phyloP scores from a whole-genome alignment of 1,140 invertebrate species.

The Cydia strobilella region DNA sequence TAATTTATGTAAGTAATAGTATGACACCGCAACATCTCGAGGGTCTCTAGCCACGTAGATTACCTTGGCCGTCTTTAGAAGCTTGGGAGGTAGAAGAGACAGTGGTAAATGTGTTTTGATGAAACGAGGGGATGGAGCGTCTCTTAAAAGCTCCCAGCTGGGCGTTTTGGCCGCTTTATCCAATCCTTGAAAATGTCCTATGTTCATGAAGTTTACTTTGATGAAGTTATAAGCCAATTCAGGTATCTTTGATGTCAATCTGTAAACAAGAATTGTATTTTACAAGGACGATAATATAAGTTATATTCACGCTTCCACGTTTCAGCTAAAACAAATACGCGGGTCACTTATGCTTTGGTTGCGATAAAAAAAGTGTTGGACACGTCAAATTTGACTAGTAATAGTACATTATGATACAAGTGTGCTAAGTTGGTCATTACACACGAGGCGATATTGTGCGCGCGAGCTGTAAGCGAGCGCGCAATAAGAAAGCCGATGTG shows the following conservation, averaged over 20 bases:
- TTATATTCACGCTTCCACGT: too few species aligned
- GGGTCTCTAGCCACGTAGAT: slow-evolving; percentile 91
- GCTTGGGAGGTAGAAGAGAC: slow-evolving; percentile 62
- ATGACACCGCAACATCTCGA: slow-evolving; percentile 92
- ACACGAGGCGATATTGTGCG: too few species aligned
- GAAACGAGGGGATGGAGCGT: slow-evolving; percentile 64
- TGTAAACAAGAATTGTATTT: slow-evolving; percentile 42
- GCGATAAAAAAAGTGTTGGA: too few species aligned
- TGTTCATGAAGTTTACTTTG: slow-evolving; percentile 66
- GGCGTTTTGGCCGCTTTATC: slow-evolving; percentile 48
- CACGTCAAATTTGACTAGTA: too few species aligned
- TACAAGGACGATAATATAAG: background rate
- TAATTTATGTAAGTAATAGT: slow-evolving; percentile 88
- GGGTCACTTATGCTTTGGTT: too few species aligned
- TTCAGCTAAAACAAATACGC: too few species aligned
- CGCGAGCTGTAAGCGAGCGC: too few species aligned
- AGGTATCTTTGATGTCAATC: slow-evolving; percentile 56
- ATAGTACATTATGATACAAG: too few species aligned
- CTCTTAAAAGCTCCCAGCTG: slow-evolving; percentile 58
- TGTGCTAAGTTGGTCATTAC: too few species aligned
- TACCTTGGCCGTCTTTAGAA: slow-evolving; percentile 76
- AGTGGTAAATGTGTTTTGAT: slow-evolving; percentile 73
- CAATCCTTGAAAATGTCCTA: slow-evolving; percentile 64
- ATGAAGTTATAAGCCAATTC: slow-evolving; percentile 64
- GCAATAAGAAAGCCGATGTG: too few species aligned